Base-by-base conservation (phyloP, 2,797 vertebrate species). In the Gobio occitaniae region DNA sequence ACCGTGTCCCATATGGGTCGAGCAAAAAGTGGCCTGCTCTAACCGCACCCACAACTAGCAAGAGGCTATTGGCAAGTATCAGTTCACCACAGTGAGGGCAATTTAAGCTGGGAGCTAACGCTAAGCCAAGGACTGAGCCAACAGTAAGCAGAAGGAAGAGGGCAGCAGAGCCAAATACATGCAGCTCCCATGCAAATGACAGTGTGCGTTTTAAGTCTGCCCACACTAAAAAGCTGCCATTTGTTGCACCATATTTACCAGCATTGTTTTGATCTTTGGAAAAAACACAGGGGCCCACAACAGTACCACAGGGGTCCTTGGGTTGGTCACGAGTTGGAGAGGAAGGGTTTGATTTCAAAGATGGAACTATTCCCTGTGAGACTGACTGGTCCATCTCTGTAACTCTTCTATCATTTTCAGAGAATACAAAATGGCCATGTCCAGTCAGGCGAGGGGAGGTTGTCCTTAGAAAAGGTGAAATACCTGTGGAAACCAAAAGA, bases 171-270 rank as follows among this genome's bases (percentile, higher is more conserved):
- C 97, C 97, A 0, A 98, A 99, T 63, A 98, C 93, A 0, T 99
- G 98, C 68, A 97, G 94, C 59, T 97, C 96, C 98, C 97, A 99
- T 81, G 97, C 92, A 15, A 97, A 95, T 76, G 97, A 94, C 88
- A 99, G 92, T 0, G 91, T 96, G 52, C 76, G 95, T 78, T 93
- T 96, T 76, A 98, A 93, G 86, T 99, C 96, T 0, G 94, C 94
- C 98, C 97, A 98, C 82, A 90, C 94, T 81, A 96, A 91, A 21
- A 93, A 89, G 1, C 95, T 98, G 70, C 88, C 86, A 12, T 99
- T 98, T 85, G 92, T 71, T 10, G 89, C 68, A n/a, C 29, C 17
- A 36, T 41, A 17, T 78, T 84, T 81, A 25, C 75, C 56, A 19
- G 32, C 10, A 66, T 76, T 19, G 11, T 78, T 77, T 19, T 63